Evolutionary conservation across 2,113 vertebrate genomes (phyloP).

Genomic region (Ceyx melanurus): DNA sequence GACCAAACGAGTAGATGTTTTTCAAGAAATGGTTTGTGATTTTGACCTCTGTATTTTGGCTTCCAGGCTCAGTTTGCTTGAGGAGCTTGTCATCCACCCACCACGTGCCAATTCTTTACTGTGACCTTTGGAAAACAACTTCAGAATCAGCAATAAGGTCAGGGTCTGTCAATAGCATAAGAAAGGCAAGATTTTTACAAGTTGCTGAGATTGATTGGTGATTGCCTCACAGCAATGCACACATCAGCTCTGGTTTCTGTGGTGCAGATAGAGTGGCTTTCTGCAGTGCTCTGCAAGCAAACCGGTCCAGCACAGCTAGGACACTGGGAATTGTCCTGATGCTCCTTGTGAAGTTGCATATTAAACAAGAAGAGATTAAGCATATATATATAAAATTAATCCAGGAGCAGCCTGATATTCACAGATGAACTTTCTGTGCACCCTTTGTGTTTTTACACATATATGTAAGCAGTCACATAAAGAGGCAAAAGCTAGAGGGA

Average conservation of each 20-base stretch:
- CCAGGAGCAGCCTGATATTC: neutral
- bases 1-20: slow-evolving; percentile 26
- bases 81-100: slow-evolving; percentile 34
- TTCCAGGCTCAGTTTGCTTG: neutral
- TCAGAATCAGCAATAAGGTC: slow-evolving; percentile 22
- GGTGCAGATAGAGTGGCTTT: neutral
- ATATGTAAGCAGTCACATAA: neutral
- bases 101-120: neutral
- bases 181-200: neutral
- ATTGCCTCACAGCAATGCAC: neutral
- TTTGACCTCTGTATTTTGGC: slow-evolving; percentile 55
- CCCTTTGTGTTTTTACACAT: neutral
- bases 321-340: neutral
- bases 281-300: neutral
- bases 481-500: neutral
- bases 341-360: neutral
- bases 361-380: neutral
- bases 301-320: neutral
- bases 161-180: neutral
- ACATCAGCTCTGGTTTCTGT: neutral
- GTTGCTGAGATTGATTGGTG: neutral
- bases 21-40: slow-evolving; percentile 42
- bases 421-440: neutral
- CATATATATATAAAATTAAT: neutral
- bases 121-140: slow-evolving; percentile 18